phyloP scores from a whole-genome alignment of 2,797 vertebrate genomes.

The Galagoides demidoff region DNA sequence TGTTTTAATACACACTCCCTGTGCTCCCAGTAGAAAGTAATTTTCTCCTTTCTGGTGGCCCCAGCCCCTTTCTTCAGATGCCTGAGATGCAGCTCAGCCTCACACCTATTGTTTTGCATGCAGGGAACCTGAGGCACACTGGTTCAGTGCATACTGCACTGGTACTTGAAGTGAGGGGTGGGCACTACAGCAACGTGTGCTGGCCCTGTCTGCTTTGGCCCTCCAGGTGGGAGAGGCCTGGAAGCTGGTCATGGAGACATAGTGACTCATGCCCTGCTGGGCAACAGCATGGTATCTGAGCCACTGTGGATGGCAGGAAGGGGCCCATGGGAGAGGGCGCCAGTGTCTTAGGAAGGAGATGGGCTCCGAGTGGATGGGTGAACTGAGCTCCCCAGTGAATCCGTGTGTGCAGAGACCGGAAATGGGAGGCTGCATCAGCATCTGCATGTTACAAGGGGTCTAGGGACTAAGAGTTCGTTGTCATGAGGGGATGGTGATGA shows the following conservation, averaged over 20 bases:
- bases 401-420: background rate
- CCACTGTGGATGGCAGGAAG: background rate
- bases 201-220: background rate
- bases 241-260: background rate
- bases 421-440: background rate
- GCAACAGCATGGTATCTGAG: too few relatives aligned
- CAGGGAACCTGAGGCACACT: too few relatives aligned
- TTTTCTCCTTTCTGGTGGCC: background rate
- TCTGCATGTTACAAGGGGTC: background rate
- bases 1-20: background rate
- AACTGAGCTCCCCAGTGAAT: background rate
- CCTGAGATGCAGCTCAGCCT: background rate
- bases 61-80: background rate
- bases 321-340: fast-evolving
- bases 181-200: too few relatives aligned
- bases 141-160: background rate
- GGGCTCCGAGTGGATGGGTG: fast-evolving
- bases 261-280: background rate
- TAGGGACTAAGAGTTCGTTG: background rate
- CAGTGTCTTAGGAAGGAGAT: background rate
- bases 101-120: too few relatives aligned
- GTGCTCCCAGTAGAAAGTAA: background rate
- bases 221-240: background rate
- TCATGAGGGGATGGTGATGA: background rate
- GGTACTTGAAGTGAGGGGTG: background rate